Conservation (phyloP, 2,113 vertebrate genomes). For the Caranx melampygus region DNA sequence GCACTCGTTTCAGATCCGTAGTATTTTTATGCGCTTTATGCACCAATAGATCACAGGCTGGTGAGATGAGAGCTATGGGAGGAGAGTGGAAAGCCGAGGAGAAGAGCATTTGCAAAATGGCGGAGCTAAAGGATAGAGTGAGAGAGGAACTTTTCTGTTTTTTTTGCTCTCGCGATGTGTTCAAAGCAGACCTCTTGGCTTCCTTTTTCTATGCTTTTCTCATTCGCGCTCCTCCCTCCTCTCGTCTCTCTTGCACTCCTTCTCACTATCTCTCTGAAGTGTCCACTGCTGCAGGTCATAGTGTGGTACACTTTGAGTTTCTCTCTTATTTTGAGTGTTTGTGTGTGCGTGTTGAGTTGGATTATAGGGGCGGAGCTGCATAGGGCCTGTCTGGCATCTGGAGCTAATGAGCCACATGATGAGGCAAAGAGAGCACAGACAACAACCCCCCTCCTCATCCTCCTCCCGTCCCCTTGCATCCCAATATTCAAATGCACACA, state of each 20-base stretch:
- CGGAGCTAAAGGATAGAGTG: conserved; percentile 44
- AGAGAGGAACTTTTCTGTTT: conserved; percentile 32
- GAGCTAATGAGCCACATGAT: conserved; percentile 74
- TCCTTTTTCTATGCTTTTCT: conserved; percentile 53
- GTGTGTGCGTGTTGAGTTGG: conserved; percentile 8
- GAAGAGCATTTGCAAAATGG: conserved; percentile 50
- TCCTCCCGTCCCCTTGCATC: not conserved
- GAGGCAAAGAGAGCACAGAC: conserved; percentile 46
- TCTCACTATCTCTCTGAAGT: conserved; percentile 65
- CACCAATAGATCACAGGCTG: conserved; percentile 67
- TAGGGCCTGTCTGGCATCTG: conserved; percentile 63
- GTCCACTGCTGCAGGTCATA: conserved; percentile 62
- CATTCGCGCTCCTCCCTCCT: not conserved
- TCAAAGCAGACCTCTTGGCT: conserved; percentile 72
- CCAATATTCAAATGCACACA: conserved; percentile 14
- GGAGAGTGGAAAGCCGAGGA: conserved; percentile 37
- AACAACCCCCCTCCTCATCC: conserved; percentile 21
- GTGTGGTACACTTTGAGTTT: conserved; percentile 42
- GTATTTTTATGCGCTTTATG: conserved; percentile 57
- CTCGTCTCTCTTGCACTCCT: not conserved
- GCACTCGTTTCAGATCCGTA: conserved; percentile 60
- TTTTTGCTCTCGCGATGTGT: conserved; percentile 52
- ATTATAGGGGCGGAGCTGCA: conserved; percentile 54
- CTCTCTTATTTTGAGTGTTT: conserved; percentile 9
- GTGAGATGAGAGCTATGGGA: conserved; percentile 55